Evolutionary conservation across 2,797 vertebrate species (phyloP).

Genomic region (Philypnodon macrostomus): DNA sequence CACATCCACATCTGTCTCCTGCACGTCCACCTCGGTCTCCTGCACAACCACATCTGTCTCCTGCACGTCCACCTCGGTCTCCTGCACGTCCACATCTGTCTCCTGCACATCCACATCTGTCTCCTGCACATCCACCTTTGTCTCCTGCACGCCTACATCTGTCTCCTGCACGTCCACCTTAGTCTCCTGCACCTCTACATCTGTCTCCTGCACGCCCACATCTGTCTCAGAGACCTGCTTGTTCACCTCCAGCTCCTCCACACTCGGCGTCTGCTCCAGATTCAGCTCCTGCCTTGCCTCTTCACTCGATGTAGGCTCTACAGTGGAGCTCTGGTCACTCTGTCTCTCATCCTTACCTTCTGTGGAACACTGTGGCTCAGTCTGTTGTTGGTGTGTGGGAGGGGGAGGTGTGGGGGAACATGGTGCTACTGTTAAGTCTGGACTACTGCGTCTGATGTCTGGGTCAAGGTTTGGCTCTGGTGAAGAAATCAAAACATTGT

Average conservation of each 20-base stretch:
- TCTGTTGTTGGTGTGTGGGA: constrained; percentile 45
- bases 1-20: constrained; percentile 55
- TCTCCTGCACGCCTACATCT: no score
- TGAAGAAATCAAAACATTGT: constrained; percentile 50
- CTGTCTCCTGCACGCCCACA: constrained; percentile 64
- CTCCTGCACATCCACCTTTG: constrained; percentile 39
- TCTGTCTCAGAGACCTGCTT: constrained; percentile 40
- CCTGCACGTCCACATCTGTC: constrained; percentile 75
- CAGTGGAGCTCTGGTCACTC: constrained; percentile 31
- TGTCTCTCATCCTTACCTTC: constrained; percentile 43
- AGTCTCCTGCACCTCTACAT: constrained; percentile 75
- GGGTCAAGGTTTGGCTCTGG: constrained; percentile 66
- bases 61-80: constrained; percentile 76
- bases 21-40: no score
- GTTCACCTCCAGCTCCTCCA: constrained; percentile 29
- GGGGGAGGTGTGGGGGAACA: constrained; percentile 34
- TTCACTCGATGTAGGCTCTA: constrained; percentile 30
- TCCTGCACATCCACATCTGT: constrained; percentile 59
- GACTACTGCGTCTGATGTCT: constrained; percentile 62
- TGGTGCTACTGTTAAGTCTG: constrained; percentile 47
- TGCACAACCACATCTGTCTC: no score
- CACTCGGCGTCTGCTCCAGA: constrained; percentile 18
- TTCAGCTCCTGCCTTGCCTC: constrained; percentile 30
- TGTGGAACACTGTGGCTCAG: constrained; percentile 27
- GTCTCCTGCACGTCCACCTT: constrained; percentile 75